Evolutionary conservation across 2,888 invertebrate species (phyloP).

Genomic region (Drosophila borealis): DNA sequence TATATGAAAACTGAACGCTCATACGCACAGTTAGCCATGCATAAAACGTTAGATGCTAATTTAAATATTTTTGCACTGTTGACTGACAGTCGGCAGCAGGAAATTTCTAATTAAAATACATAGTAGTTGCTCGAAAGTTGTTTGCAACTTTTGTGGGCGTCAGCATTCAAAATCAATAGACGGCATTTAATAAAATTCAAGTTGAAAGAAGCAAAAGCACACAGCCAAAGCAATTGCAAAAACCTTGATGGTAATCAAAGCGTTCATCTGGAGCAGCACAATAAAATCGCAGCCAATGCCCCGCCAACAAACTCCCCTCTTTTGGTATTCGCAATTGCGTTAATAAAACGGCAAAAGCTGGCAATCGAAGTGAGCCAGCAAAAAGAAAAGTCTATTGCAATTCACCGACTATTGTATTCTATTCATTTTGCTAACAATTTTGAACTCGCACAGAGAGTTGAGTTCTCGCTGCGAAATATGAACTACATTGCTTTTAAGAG

Average conservation of each 20-base stretch:
- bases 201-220: conserved; percentile 29
- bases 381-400: conserved; percentile 37
- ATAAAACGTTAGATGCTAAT: conserved; percentile 55
- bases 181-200: conserved; percentile 69
- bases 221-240: conserved; percentile 43
- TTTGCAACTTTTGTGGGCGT: conserved; percentile 58
- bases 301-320: conserved; percentile 2
- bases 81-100: conserved; percentile 36
- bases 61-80: conserved; percentile 62
- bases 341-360: conserved; percentile 58
- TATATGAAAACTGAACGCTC: conserved; percentile 23
- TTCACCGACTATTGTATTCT: conserved; percentile 37
- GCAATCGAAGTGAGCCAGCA: conserved; percentile 57
- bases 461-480: conserved; percentile 5
- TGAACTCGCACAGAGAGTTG: conserved; percentile 5
- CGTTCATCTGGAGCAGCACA: conserved; percentile 35
- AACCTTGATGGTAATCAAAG: conserved; percentile 61
- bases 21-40: conserved; percentile 52
- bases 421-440: conserved; percentile 25
- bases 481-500: background rate
- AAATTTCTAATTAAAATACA: conserved; percentile 72
- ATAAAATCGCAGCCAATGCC: conserved; percentile 20
- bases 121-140: conserved; percentile 49
- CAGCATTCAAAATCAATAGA: conserved; percentile 63
- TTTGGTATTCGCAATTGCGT: conserved; percentile 49